Evolutionary conservation across 2,113 vertebrate genomes (phyloP), one percentile per base, ranked within the genome.

Genomic region (Sphaerodactylus townsendi): DNA sequence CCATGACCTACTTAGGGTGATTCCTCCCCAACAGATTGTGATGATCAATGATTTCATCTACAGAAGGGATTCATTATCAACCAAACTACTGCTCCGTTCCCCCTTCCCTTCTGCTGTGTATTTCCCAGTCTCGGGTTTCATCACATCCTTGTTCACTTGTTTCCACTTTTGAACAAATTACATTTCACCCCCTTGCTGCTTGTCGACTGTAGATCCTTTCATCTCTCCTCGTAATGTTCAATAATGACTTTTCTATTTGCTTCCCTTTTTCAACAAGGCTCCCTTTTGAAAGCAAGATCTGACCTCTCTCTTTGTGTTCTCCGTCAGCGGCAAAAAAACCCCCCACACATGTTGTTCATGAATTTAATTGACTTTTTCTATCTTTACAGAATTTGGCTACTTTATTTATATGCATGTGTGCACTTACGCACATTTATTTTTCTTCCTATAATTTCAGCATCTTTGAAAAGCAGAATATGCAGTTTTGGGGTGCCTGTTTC

Each of bases 241-340:
- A 77, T 94, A 95, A 93, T 92, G 88, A 90, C 92, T 92, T 91
- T 92, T 93, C 92, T 90, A 93, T 94, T 95, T 94, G 80, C 92
- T 94, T 92, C 62, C 37, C 80, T 88, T 93, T 92, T 50, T 93
- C 91, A 87, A 82, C 37, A 91, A n/a, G 64, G 79, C 59, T 91
- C 46, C 88, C 79, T 81, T 93, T 84, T 85, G 90, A 88, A 94
- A 90, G 91, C 81, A 83, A 79, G 68, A 93, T 87, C 83, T 91
- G 93, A 87, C 90, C 89, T 91, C 82, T 79, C 35, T 28, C 78
- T 94, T 92, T 94, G 83, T 95, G 9, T 89, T 93, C 81, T 90
- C 80, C 2, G 2, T 88, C 91, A 91, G 85, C 90, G 79, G 91
- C 90, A 73, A 93, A 91, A 56, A 56, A 53, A 19, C 50, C n/a